Evolutionary conservation across 2,113 vertebrate species (phyloP).

Genomic region (Chlamydotis undulata): DNA sequence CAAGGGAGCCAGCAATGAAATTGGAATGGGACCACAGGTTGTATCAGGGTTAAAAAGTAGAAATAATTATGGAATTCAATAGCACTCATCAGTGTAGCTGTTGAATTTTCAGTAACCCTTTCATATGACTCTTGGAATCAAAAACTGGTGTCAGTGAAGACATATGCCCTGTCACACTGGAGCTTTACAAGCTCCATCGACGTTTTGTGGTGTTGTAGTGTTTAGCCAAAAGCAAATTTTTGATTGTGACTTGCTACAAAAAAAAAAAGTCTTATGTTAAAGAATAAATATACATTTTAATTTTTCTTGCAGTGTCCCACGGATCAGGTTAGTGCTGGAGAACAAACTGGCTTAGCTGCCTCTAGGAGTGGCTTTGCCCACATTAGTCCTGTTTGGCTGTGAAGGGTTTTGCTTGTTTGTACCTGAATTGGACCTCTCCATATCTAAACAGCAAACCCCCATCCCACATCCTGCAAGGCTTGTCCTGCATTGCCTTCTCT

Average conservation of each 20-base stretch:
- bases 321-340: background rate
- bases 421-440: background rate
- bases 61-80: background rate
- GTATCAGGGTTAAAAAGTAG: background rate
- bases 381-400: rapidly evolving
- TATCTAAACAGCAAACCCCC: rapidly evolving
- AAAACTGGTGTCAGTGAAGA: background rate
- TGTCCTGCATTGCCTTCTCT: background rate
- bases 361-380: background rate
- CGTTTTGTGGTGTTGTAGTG: background rate
- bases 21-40: background rate
- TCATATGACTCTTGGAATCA: background rate
- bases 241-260: background rate
- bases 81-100: background rate
- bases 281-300: background rate
- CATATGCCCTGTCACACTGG: background rate
- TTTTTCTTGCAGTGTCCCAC: background rate
- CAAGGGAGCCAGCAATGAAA: background rate
- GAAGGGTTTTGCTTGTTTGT: background rate
- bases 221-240: background rate
- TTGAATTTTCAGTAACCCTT: background rate
- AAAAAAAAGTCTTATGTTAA: background rate
- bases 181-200: rapidly evolving
- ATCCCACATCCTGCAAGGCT: background rate
- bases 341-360: background rate